These are phyloP conservation scores for Halcyon chelicuti DNA, from an alignment of 2,797 vertebrate genomes.

Conservation along the genomic window DNA sequence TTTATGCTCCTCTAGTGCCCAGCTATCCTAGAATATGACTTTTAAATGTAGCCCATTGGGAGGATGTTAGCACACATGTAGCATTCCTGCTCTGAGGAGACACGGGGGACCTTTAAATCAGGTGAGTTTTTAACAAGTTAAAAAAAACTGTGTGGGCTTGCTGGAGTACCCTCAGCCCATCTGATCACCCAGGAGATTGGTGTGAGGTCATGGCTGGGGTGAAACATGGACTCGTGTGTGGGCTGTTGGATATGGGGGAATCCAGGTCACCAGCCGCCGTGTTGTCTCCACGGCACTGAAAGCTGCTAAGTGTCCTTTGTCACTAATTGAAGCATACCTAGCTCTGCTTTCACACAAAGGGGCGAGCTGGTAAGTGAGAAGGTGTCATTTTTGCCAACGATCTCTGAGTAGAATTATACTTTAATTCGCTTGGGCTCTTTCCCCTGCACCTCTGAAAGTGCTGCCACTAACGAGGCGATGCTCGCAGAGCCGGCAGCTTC, in stretches of 20 bases:
- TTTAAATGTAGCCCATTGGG: background rate
- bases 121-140: background rate
- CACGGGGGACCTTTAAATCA: background rate
- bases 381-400: background rate
- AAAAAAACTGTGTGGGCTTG: background rate
- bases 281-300: accelerated
- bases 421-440: background rate
- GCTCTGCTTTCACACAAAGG: background rate
- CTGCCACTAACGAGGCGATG: accelerated
- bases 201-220: background rate
- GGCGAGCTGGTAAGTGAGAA: background rate
- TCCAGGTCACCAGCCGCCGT: accelerated
- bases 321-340: background rate
- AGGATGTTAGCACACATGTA: too few species aligned
- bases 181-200: background rate
- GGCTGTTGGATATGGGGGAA: accelerated
- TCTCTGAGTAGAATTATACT: background rate
- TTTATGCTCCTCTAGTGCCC: background rate
- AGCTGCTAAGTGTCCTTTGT: background rate
- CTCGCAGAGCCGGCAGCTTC: background rate
- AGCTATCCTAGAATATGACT: background rate
- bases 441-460: background rate
- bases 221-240: background rate
- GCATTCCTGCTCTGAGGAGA: background rate
- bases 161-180: background rate